Evolutionary conservation across 1,140 invertebrate genomes (phyloP).

Genomic region (Drosophila hydei): DNA sequence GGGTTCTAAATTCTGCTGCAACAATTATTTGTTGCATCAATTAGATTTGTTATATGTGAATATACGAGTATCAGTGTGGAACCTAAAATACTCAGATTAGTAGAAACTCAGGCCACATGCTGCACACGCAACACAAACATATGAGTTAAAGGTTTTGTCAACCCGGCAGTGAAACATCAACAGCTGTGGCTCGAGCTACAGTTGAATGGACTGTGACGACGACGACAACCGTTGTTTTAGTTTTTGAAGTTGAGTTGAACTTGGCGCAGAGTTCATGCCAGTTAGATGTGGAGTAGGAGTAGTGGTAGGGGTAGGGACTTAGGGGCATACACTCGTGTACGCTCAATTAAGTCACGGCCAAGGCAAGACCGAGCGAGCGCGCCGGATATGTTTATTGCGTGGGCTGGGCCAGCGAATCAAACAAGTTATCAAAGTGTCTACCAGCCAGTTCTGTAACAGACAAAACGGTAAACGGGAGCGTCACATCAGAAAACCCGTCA

Average conservation of each 20-base stretch:
- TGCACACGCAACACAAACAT: too few relatives aligned
- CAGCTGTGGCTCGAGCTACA: slow-evolving; percentile 59
- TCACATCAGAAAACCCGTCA: slow-evolving; percentile 48
- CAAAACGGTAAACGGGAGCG: slow-evolving; percentile 48
- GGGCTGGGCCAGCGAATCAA: slow-evolving; percentile 29
- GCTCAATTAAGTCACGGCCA: slow-evolving; percentile 62
- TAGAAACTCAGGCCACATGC: neutral
- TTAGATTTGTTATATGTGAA: too few relatives aligned
- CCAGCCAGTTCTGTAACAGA: slow-evolving; percentile 6
- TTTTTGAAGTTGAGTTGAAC: slow-evolving; percentile 61
- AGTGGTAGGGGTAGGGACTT: neutral
- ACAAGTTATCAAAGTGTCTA: slow-evolving; percentile 67
- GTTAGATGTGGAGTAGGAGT: slow-evolving; percentile 34
- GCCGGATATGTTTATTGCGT: slow-evolving; percentile 33
- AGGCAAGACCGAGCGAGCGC: slow-evolving; percentile 15
- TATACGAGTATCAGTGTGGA: too few relatives aligned
- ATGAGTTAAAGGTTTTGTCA: slow-evolving; percentile 3
- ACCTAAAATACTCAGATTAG: too few relatives aligned
- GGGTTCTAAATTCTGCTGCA: too few relatives aligned
- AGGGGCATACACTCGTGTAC: slow-evolving; percentile 20
- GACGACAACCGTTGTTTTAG: slow-evolving; percentile 33
- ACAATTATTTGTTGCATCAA: too few relatives aligned
- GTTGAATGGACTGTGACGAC: slow-evolving; percentile 63
- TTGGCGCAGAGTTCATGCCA: slow-evolving; percentile 67
- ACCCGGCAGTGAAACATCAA: slow-evolving; percentile 17